Percentiles rank a stretch among this genome's conserved stretches.
Evolutionary conservation across 2,888 invertebrate genomes (phyloP).

Genomic region (Quadroppia sp.): DNA sequence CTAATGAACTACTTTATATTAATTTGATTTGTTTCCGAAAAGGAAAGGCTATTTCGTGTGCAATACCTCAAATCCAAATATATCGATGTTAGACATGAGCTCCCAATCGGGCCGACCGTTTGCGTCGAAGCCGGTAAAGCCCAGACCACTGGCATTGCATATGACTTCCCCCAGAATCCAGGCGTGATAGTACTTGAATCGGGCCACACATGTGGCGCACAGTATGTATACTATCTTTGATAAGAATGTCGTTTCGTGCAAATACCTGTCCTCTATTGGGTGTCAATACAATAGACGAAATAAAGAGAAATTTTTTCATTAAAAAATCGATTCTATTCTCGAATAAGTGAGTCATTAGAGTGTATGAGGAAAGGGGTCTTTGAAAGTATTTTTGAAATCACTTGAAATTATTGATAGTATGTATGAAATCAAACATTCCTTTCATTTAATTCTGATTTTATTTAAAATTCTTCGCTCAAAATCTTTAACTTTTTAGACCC

Average conservation of each 20-base stretch:
- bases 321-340: too few species aligned
- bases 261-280: conserved; percentile 39
- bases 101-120: conserved; percentile 81
- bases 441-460: too few species aligned
- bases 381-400: too few species aligned
- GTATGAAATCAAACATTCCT: too few species aligned
- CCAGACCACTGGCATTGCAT: conserved; percentile 89
- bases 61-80: conserved; percentile 75
- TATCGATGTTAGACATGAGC: conserved; percentile 83
- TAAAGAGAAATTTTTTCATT: too few species aligned
- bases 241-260: conserved; percentile 35
- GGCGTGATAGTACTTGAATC: conserved; percentile 52
- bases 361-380: too few species aligned
- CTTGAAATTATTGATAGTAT: too few species aligned
- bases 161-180: conserved; percentile 77
- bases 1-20: too few species aligned
- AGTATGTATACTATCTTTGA: conserved; percentile 37
- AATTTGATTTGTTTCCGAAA: too few species aligned
- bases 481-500: too few species aligned
- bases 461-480: too few species aligned
- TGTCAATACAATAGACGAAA: not conserved
- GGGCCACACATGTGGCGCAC: conserved; percentile 38
- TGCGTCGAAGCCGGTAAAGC: conserved; percentile 69
- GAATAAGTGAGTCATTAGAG: too few species aligned
- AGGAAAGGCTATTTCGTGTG: not conserved